Base-by-base conservation (phyloP, 2,888 invertebrate genomes). In the Cantharis rustica region DNA sequence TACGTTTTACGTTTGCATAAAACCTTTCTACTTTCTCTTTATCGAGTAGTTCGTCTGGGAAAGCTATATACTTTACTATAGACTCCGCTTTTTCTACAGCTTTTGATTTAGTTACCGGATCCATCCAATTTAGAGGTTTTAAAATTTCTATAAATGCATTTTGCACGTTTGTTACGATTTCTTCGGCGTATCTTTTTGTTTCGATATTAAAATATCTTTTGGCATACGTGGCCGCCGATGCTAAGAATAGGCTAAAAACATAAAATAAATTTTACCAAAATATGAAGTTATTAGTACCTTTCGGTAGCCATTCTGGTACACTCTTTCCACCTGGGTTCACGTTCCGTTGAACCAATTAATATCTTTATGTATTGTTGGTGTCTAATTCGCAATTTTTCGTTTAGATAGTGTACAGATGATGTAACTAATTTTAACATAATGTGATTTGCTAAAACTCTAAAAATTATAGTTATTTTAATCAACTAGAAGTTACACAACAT, bases 391-490 rank as follows among this genome's bases (percentile, higher is more conserved):
- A 95, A 90, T 71, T 91, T 90, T 69, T 95, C 94, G 0, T 92
- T 93, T 79, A 97, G 89, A 86, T 95, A 96, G 10, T 93, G 92
- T 13, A 94, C 91, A 0, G 94, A 92, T 10, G 94, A 93, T 0
- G 93, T 93, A 0, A 95, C 93, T 0, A 93, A 94, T 69, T 96
- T 91, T 96, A 96, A 96, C 92, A 96, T 92, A 83, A 95, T 92
- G 85, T 97, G 97, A 89, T 97, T 97, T 1, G 96, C 95, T 82
- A 93, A 90, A 3, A 91, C 89, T 79, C 94, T 91, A 84, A 11
- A 84, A 80, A 64, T 16, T 15, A 13, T 23, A 68, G 11, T 7
- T 0, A 31, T 31, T 20, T 20, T 7, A 20, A 3, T 2, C 13
- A 3, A 3, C 16, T 10, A 13, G n/a, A 9, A 5, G 2, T 2